These are phyloP conservation scores for Agriopis marginaria DNA, from an alignment of 2,888 invertebrate species.

Conservation along the genomic window DNA sequence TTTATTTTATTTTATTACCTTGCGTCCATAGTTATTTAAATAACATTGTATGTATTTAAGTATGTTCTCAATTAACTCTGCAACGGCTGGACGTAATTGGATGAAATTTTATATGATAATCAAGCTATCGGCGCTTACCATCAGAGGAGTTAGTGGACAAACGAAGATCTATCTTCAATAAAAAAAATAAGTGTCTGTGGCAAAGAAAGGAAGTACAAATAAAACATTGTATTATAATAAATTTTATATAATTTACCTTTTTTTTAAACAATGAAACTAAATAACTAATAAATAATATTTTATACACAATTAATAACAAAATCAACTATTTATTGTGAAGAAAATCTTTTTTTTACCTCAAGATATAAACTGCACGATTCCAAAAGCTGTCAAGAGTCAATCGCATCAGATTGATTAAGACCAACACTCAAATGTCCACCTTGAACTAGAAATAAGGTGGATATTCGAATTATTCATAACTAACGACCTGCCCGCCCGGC, in stretches of 20 bases:
- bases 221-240: slow-evolving; percentile 23
- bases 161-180: no score
- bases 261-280: slow-evolving; percentile 33
- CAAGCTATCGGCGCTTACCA: not conserved
- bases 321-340: not conserved
- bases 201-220: slow-evolving; percentile 7
- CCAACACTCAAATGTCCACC: no score
- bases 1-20: no score
- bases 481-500: no score
- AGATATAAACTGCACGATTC: not conserved
- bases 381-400: not conserved
- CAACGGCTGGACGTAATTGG: not conserved
- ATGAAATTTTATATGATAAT: not conserved
- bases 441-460: not conserved
- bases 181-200: not conserved
- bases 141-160: no score
- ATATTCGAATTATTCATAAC: no score
- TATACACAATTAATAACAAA: slow-evolving; percentile 23
- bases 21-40: no score
- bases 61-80: no score
- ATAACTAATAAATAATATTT: slow-evolving; percentile 31
- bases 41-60: no score
- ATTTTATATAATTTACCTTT: slow-evolving; percentile 25
- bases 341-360: slow-evolving; percentile 9
- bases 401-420: not conserved